These are phyloP conservation scores for Drosophila engyochracea DNA, from an alignment of 2,888 invertebrate species.

Conservation along the genomic window DNA sequence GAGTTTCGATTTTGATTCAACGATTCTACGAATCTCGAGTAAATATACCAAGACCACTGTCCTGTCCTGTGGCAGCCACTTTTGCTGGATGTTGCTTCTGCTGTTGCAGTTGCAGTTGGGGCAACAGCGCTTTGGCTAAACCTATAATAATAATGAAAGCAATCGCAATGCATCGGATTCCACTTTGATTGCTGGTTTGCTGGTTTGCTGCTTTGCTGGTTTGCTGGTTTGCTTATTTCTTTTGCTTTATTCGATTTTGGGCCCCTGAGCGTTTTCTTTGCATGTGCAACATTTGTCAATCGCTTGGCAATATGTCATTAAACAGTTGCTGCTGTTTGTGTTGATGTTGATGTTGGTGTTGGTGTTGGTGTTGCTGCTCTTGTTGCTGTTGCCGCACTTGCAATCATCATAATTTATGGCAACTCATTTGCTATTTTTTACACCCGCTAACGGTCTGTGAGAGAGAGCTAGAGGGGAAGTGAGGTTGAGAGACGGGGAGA, in stretches of 20 bases:
- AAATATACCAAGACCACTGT: neutral
- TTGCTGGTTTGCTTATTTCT: slow-evolving; percentile 11
- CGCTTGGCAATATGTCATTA: slow-evolving; percentile 82
- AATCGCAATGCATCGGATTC: slow-evolving; percentile 16
- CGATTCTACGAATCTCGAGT: neutral
- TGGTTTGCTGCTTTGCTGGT: slow-evolving; percentile 16
- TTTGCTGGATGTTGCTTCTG: neutral
- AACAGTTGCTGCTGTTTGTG: slow-evolving; percentile 74
- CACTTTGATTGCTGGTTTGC: slow-evolving; percentile 30
- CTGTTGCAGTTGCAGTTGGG: neutral
- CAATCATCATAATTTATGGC: slow-evolving; percentile 84
- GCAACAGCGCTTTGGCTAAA: slow-evolving; percentile 14
- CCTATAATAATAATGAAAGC: slow-evolving; percentile 28
- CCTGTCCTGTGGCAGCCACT: slow-evolving; percentile 4
- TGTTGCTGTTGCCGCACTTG: slow-evolving; percentile 46
- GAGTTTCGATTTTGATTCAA: neutral
- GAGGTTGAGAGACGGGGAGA: neutral
- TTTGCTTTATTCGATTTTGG: slow-evolving; percentile 7
- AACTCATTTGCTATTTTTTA: slow-evolving; percentile 75
- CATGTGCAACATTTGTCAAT: slow-evolving; percentile 70
- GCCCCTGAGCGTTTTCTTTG: slow-evolving; percentile 39
- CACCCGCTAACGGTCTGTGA: slow-evolving; percentile 50
- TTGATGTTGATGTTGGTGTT: neutral
- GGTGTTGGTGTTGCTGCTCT: slow-evolving; percentile 20
- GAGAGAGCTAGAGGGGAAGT: neutral